Evolutionary conservation across 2,113 vertebrate genomes (phyloP).

Genomic region (Mesitornis unicolor): DNA sequence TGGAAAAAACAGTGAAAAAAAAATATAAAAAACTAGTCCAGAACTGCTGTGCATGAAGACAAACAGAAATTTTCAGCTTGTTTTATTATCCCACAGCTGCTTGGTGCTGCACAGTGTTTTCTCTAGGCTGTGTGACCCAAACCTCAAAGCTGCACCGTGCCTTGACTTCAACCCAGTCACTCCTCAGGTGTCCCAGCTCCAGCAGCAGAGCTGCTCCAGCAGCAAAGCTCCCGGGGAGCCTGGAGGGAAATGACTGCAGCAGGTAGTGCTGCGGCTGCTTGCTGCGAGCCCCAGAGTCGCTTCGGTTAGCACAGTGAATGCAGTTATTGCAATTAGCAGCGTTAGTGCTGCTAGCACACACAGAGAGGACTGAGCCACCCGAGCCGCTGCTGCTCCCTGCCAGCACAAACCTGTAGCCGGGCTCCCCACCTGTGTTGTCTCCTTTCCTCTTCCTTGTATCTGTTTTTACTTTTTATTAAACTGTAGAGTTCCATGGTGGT

Average conservation of each 20-base stretch:
- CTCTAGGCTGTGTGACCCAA: background rate
- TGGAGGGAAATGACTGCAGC: background rate
- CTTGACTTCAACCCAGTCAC: background rate
- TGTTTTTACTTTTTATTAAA: background rate
- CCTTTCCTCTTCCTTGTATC: background rate
- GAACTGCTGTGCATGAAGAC: background rate
- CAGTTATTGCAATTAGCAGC: background rate
- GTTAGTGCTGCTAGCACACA: background rate
- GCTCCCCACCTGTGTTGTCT: fast-evolving
- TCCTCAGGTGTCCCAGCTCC: background rate
- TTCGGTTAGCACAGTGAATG: too few species aligned
- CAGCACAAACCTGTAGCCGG: background rate
- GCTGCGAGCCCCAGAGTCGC: background rate
- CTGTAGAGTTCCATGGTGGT: background rate
- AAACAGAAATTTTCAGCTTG: background rate
- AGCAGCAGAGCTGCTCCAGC: background rate
- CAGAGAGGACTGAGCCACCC: background rate
- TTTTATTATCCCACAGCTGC: background rate
- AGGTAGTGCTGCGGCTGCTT: background rate
- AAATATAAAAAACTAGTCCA: background rate
- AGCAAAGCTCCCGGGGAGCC: fast-evolving
- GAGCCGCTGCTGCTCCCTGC: background rate
- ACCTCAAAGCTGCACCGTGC: background rate
- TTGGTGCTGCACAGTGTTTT: background rate
- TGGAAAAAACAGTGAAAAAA: background rate